Base-by-base conservation (phyloP, 2,797 vertebrate genomes). In the Odontamblyopus lacepedii region DNA sequence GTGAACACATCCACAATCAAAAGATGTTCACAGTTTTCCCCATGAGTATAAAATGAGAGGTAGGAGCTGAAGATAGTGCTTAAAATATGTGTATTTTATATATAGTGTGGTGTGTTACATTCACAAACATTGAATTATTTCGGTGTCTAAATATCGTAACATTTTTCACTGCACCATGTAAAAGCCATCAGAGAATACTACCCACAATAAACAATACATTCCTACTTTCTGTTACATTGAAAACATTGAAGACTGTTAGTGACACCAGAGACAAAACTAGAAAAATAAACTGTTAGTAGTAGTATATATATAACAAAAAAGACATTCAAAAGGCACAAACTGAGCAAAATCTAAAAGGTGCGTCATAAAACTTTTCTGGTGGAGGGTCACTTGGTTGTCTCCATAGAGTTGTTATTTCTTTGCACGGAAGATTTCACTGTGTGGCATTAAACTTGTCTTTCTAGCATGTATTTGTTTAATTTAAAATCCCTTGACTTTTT, bases 11-110 rank as follows among this genome's bases (percentile, higher is more conserved):
- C 65, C 27, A 4, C 26, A 27, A 2, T 53, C 6, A 53, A 9
- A 30, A 67, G 63, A 2, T 27, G 8, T 53, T 19, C 63, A 66
- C 63, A 66, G 63, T 67, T 67, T 55, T 67, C 0, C 6, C 8
- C 29, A 13, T 13, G 23, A 30, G 65, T 55, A 41, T 32, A 67
- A n/a, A 67, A 67, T 67, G 65, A 67, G 64, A 66, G 65, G 65
- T 67, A 67, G 64, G 27, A 64, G 38, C 63, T 65, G 26, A 48
- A 7, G 13, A 8, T 23, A 27, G n/a, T 48, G n/a, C 32, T 18
- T 38, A 38, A 35, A 38, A 63, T n/a, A 27, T 35, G 6, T 12
- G 29, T 3, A 35, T 62, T 35, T 30, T 61, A 19, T 61, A 32
- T 32, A 16, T 30, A 3, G 30, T 12, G 9, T 63, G 16, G 12